Evolutionary conservation across 2,888 invertebrate species (phyloP), one percentile per base, ranked within the genome.

Genomic region (Andrena praecox): DNA sequence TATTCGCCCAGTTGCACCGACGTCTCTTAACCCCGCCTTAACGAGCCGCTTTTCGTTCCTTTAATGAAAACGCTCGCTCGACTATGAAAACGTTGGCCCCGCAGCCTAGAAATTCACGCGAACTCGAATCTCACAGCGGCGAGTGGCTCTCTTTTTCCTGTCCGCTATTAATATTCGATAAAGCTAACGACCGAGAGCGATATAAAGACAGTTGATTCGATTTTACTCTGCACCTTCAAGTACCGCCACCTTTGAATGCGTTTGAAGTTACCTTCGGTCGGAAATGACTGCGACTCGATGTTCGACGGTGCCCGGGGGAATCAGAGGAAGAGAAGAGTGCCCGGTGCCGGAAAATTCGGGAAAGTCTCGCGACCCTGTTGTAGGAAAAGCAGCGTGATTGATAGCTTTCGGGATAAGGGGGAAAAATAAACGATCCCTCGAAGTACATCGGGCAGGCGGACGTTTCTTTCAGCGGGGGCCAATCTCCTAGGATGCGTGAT

Each of bases 351-450:
- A 56, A 84, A 62, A 80, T 84, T 66, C 50, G 27, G 24, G 27
- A 59, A 81, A 69, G 64, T 33, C 80, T 50, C 59, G 63, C 10
- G 62, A 62, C 77, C 27, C 35, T 31, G n/a, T 54, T 33, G 7
- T 42, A 12, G 24, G 8, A 3, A 75, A 48, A 27, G 6, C 2
- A 8, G 2, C 8, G 50, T 85, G 89, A 88, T 82, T 78, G 84
- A 88, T 89, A 76, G 85, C 70, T 70, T 60, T 59, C 69, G 77
- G 62, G 54, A 67, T 67, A 42, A 35, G 29, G 68, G 70, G 60
- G 64, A 79, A 78, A 81, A 87, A 87, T 87, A 83, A 87, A 87
- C 83, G 89, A 88, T 82, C 78, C 59, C 68, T 71, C 33, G 59
- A 31, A 68, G 69, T 69, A 67, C 73, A 75, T 27, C 67, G 52